Evolutionary conservation across 2,888 invertebrate genomes (phyloP).

Genomic region (Caenorhabditis plicata): DNA sequence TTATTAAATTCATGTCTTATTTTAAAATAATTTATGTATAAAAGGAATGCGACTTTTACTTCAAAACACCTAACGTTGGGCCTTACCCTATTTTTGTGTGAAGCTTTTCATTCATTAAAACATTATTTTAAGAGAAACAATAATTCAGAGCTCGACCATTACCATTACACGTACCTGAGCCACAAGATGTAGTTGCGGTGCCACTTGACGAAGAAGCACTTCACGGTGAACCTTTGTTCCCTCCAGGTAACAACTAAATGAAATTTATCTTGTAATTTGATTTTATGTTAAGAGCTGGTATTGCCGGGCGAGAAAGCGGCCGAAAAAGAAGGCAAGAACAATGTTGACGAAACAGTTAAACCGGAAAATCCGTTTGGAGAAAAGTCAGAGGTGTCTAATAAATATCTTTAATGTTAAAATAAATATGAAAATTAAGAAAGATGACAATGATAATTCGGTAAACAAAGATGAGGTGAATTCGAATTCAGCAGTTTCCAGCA

Average conservation of each 20-base stretch:
- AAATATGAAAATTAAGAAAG: no score
- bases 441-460: no score
- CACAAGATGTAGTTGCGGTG: constrained; percentile 58
- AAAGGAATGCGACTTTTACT: no score
- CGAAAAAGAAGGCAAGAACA: constrained; percentile 18
- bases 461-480: no score
- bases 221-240: constrained; percentile 60
- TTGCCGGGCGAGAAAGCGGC: constrained; percentile 32
- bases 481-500: constrained; percentile 24
- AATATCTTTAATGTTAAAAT: no score
- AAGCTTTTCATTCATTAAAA: neutral
- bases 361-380: constrained; percentile 36
- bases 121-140: neutral
- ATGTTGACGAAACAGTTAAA: constrained; percentile 17
- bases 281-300: constrained; percentile 20
- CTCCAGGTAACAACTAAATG: constrained; percentile 30
- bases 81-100: no score
- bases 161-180: constrained; percentile 56
- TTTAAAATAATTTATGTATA: no score
- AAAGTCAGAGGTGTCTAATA: constrained; percentile 7
- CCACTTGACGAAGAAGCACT: constrained; percentile 58
- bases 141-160: constrained; percentile 52
- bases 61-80: no score
- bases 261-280: neutral
- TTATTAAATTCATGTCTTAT: neutral